phyloP scores from a whole-genome alignment of 2,888 invertebrate species.

The Drosophila mimica region DNA sequence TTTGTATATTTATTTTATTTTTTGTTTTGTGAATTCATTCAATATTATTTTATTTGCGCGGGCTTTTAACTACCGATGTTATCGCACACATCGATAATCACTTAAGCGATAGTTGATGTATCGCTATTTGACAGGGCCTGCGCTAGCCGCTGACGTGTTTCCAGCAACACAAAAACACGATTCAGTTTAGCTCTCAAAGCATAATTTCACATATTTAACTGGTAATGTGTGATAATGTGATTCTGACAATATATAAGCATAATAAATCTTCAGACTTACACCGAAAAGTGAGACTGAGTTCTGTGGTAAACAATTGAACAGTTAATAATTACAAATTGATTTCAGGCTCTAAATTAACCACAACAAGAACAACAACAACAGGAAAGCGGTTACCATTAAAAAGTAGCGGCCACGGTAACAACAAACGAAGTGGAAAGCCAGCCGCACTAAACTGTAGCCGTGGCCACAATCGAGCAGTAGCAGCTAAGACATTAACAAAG shows the following conservation, averaged over 20 bases:
- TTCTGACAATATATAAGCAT: not conserved
- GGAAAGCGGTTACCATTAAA: conserved; percentile 17
- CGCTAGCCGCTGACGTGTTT: conserved; percentile 67
- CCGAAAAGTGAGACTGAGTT: not conserved
- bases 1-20: no score
- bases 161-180: conserved; percentile 59
- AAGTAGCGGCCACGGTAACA: conserved; percentile 45
- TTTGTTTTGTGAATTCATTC: not conserved
- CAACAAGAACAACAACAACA: conserved; percentile 3
- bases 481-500: not conserved
- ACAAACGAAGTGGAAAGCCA: conserved; percentile 46
- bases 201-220: conserved; percentile 34
- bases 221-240: conserved; percentile 14
- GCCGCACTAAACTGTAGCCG: conserved; percentile 65
- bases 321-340: conserved; percentile 7
- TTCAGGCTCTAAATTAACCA: conserved; percentile 33
- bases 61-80: conserved; percentile 5
- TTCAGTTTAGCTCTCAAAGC: conserved; percentile 34
- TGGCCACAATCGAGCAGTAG: conserved; percentile 54
- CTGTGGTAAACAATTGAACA: conserved; percentile 4
- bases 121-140: conserved; percentile 26
- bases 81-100: conserved; percentile 29
- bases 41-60: not conserved
- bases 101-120: not conserved
- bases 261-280: not conserved